Percentiles rank a stretch among this genome's conserved stretches.
phyloP scores from a whole-genome alignment of 2,113 vertebrate species.

The Tenebrosternarchus preto region DNA sequence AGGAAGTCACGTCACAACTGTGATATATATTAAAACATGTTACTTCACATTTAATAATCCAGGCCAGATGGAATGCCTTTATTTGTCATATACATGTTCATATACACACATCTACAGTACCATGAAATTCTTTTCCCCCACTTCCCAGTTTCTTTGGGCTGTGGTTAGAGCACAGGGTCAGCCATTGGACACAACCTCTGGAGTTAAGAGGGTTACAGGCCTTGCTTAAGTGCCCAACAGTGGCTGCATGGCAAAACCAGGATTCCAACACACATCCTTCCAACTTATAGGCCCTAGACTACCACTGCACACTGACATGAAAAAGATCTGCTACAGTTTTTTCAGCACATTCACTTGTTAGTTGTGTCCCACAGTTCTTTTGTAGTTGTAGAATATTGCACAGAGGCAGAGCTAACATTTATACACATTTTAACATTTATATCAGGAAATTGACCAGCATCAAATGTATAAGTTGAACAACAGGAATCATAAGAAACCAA shows the following conservation, averaged over 20 bases:
- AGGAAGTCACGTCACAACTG: neutral
- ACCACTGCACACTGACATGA: neutral
- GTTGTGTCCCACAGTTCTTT: neutral
- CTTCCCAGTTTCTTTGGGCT: no score
- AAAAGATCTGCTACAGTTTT: neutral
- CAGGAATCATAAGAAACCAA: neutral
- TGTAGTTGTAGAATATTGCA: constrained; percentile 20
- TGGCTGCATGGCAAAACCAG: no score
- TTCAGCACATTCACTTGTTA: constrained; percentile 11
- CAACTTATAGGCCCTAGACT: no score
- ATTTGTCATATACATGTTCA: no score
- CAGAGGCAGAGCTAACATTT: neutral
- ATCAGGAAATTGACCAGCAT: neutral
- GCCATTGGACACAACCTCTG: no score
- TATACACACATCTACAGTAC: no score
- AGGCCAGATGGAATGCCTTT: no score
- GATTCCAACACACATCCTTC: no score
- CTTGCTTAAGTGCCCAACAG: no score
- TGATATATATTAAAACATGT: neutral
- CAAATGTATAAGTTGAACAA: neutral
- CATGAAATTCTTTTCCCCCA: no score
- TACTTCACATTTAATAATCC: neutral
- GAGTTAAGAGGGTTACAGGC: no score
- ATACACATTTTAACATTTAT: neutral
- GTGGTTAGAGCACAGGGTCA: no score